phyloP scores from a whole-genome alignment of 2,797 vertebrate species.

The Harpagifer antarcticus region DNA sequence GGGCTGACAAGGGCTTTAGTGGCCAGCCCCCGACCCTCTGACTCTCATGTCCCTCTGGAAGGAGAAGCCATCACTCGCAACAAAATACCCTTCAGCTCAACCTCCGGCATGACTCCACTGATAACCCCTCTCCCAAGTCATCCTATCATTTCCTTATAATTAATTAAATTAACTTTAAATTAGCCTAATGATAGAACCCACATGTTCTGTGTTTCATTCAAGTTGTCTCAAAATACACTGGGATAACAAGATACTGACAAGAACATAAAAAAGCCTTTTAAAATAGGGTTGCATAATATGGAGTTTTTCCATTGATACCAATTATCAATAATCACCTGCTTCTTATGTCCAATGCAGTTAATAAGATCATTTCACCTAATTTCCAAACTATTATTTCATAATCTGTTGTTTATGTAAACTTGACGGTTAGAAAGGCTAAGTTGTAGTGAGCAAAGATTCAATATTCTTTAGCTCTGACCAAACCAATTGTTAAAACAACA shows the following conservation, averaged over 20 bases:
- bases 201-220: slow-evolving; percentile 43
- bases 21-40: slow-evolving; percentile 36
- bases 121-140: slow-evolving; percentile 64
- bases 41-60: slow-evolving; percentile 45
- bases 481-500: no score
- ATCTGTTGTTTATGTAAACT: no score
- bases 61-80: slow-evolving; percentile 49
- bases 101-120: slow-evolving; percentile 58
- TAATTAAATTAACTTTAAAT: slow-evolving; percentile 38
- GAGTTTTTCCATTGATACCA: no score
- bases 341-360: no score
- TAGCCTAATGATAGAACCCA: slow-evolving; percentile 50
- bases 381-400: no score
- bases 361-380: no score
- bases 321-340: no score
- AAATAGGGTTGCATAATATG: no score
- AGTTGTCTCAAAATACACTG: slow-evolving; percentile 37
- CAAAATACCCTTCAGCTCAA: slow-evolving; percentile 65
- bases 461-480: no score
- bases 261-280: background rate
- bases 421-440: no score
- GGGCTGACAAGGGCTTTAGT: slow-evolving; percentile 37
- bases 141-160: slow-evolving; percentile 52
- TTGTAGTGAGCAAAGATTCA: no score
- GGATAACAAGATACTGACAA: slow-evolving; percentile 15